These are phyloP conservation scores for Drosophila yakuba DNA, from an alignment of 1,140 invertebrate genomes.

Conservation along the genomic window DNA sequence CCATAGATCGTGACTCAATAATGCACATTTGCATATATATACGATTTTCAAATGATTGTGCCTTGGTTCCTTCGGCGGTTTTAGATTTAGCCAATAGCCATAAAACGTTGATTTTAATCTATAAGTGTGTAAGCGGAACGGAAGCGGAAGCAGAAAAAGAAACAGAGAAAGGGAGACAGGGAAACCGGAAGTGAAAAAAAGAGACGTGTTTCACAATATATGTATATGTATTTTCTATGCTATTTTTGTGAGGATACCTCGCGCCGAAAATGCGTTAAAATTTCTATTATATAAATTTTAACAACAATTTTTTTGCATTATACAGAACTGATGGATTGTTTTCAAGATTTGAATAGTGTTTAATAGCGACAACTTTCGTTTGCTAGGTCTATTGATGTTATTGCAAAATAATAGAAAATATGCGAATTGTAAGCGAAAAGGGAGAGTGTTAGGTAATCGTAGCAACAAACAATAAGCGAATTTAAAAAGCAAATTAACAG, in stretches of 20 bases:
- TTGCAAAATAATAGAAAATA: constrained; percentile 79
- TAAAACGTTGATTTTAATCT: constrained; percentile 61
- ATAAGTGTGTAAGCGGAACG: constrained; percentile 38
- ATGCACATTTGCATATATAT: constrained; percentile 25
- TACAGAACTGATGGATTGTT: constrained; percentile 66
- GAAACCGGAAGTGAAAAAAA: not conserved
- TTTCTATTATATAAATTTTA: constrained; percentile 64
- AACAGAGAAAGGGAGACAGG: not conserved
- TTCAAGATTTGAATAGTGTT: constrained; percentile 34
- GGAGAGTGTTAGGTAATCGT: constrained; percentile 29
- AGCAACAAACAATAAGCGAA: constrained; percentile 63
- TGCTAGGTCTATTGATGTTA: constrained; percentile 72
- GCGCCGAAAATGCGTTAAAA: constrained; percentile 62
- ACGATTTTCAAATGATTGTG: constrained; percentile 77
- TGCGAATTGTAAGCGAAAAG: constrained; percentile 25
- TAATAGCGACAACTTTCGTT: constrained; percentile 42
- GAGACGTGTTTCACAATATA: constrained; percentile 46
- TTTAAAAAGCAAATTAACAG: constrained; percentile 55
- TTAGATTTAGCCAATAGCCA: constrained; percentile 65
- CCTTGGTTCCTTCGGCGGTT: constrained; percentile 77
- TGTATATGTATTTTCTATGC: constrained; percentile 45
- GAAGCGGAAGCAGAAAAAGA: not conserved
- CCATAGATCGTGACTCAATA: constrained; percentile 26
- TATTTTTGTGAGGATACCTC: constrained; percentile 48
- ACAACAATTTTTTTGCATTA: constrained; percentile 52